Percentiles rank a stretch among this genome's conserved stretches.
Evolutionary conservation across 2,888 invertebrate species (phyloP).

Genomic region (Drosophila rellima): DNA sequence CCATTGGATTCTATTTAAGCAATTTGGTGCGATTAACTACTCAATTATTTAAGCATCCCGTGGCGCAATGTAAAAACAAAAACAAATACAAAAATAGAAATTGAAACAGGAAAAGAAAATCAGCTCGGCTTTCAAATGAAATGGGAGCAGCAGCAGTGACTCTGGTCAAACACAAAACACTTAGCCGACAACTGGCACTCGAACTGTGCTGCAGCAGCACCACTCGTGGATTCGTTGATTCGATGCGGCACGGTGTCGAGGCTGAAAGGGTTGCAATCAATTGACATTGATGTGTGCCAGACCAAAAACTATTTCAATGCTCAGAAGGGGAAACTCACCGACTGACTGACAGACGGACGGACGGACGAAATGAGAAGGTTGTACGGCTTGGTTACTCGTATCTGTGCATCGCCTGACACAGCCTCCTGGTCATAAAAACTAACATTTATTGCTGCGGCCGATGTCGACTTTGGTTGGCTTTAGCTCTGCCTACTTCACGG

Average conservation of each 20-base stretch:
- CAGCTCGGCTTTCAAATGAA: constrained; percentile 56
- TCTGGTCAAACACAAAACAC: constrained; percentile 71
- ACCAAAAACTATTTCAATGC: constrained; percentile 80
- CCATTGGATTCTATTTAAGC: constrained; percentile 67
- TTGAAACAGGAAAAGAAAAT: constrained; percentile 31
- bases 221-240: constrained; percentile 5
- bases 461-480: constrained; percentile 54
- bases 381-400: constrained; percentile 7
- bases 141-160: constrained; percentile 40
- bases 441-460: constrained; percentile 73
- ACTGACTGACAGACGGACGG: constrained; percentile 2
- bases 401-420: constrained; percentile 32
- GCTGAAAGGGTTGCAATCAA: constrained; percentile 78
- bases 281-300: constrained; percentile 82
- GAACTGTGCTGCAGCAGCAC: constrained; percentile 11
- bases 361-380: constrained; percentile 2
- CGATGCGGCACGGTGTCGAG: constrained; percentile 5
- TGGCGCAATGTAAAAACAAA: constrained; percentile 25
- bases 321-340: constrained; percentile 47
- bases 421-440: constrained; percentile 65
- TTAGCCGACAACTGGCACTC: constrained; percentile 46
- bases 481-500: constrained; percentile 63
- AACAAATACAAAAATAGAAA: background rate
- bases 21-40: constrained; percentile 79
- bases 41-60: constrained; percentile 76